Evolutionary conservation across 2,888 invertebrate genomes (phyloP), one percentile per base, ranked within the genome.

Genomic region (Drosophila meridiana): DNA sequence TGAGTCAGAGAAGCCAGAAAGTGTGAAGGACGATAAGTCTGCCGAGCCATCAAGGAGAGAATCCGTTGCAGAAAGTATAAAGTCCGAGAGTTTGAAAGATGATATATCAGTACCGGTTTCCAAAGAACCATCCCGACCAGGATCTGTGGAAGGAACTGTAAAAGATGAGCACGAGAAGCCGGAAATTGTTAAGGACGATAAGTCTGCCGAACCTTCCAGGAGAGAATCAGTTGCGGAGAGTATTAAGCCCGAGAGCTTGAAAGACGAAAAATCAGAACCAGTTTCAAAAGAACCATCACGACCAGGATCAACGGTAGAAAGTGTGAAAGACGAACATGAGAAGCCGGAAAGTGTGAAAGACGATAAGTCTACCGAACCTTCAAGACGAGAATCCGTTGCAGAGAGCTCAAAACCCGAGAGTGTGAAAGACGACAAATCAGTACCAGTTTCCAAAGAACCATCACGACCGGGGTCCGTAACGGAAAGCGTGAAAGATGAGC

Each of bases 91-190:
- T 26, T 1, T 5, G 0, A 62, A 53, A 5, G 76, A 61, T 11
- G 55, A 40, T 0, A 38, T 48, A 0, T 72, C 66, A 2, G 4
- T 30, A 4, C 50, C 50, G 0, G 32, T 9, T 2, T 64, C 63
- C n/a, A 59, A 42, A 9, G 63, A 68, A 8, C 3, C 36, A 1
- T 69, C 69, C 0, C 67, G 78, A 6, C 61, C 42, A 0, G 76
- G 34, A 6, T 80, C 91, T 0, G 68, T 72, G 0, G 67, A 55
- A 8, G 80, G 72, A 28, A 73, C 61, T 38, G 43, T 58, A 0
- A 72, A 68, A n/a, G 68, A 60, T 14, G 77, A 74, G 1, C 40
- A 30, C 7, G 81, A 78, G 0, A 58, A 75, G 5, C 34, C 26
- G 4, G 81, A 74, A 7, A 64, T 67, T 20, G 28, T 55, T 0